These are phyloP conservation scores for Athene noctua DNA, from an alignment of 2,113 vertebrate species.

Conservation along the genomic window DNA sequence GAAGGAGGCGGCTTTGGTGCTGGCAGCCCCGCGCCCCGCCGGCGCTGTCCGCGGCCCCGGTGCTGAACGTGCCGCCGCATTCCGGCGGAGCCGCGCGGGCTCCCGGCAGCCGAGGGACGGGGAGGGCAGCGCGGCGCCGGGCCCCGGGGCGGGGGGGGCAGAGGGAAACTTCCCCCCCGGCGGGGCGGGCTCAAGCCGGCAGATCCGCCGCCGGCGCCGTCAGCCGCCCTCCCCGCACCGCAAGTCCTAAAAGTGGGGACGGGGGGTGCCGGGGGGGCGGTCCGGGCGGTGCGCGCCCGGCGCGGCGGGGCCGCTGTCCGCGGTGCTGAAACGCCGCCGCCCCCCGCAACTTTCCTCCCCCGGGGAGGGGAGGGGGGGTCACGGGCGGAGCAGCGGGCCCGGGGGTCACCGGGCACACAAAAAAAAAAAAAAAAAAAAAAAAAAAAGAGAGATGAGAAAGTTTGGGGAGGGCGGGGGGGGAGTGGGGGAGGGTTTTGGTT, in stretches of 20 bases:
- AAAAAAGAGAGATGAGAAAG: background rate
- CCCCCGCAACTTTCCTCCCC: background rate
- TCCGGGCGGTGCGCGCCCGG: background rate
- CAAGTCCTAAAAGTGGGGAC: background rate
- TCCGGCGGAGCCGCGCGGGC: constrained; percentile 66
- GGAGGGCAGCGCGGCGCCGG: background rate
- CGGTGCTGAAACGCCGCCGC: constrained; percentile 78
- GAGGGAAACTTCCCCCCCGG: background rate
- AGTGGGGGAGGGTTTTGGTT: background rate
- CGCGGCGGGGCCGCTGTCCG: constrained; percentile 76
- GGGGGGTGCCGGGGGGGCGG: too few relatives aligned
- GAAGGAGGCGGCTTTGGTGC: fast-evolving
- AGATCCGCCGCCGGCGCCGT: background rate
- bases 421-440: too few relatives aligned
- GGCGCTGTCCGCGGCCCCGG: constrained; percentile 70
- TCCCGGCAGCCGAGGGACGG: background rate
- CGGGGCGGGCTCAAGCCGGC: background rate
- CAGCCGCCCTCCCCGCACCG: background rate
- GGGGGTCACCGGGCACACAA: background rate
- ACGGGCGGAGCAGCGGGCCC: background rate
- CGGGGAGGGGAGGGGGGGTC: background rate
- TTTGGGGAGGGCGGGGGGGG: background rate
- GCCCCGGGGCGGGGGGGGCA: background rate
- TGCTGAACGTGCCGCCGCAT: constrained; percentile 74
- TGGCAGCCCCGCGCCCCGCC: background rate